Evolutionary conservation across 1,140 invertebrate genomes (phyloP), one percentile per base, ranked within the genome.

Genomic region (Drosophila nannoptera): DNA sequence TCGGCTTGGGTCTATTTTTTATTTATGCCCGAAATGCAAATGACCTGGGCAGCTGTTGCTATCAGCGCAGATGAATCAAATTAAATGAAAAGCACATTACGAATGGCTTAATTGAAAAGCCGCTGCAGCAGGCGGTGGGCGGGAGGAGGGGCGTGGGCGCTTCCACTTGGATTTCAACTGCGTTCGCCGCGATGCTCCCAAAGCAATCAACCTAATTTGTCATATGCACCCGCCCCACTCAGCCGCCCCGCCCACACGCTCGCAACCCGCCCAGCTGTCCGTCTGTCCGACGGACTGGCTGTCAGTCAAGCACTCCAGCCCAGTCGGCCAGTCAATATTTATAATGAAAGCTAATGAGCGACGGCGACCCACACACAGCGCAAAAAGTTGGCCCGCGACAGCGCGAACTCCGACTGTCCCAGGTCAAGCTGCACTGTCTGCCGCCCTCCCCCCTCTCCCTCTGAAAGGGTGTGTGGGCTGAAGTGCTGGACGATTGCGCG

Each of bases 201-300:
- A 77, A 58, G 81, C 81, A 86, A 86, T 86, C 81, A 86, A 86
- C 81, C 81, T 86, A 86, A 86, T 86, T 86, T 86, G 77, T 77
- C 74, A 75, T 84, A 83, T 83, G 80, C 81, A 80, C 49, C 65
- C 66, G 54, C 32, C 59, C 11, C 50, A 54, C 22, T 22, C 22
- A 22, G 22, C 48, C 56, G 43, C 22, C 45, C 58, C 2, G 31
- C 22, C 56, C 58, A 40, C 22, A 45, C 35, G 40, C 59, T 56
- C 38, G 4, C 48, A 40, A 4, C 9, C 59, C 45, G 16, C 35
- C 53, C 33, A n/a, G 32, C 32, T 33, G 22, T 7, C 54, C 29
- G 61, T 40, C 46, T 31, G 7, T 11, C 59, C 43, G 58, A 40
- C 52, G 35, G 50, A 36, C 70, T 12, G 31, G 7, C 73, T 45